Evolutionary conservation across 2,797 vertebrate genomes (phyloP).

Genomic region (Sebastes goodei): DNA sequence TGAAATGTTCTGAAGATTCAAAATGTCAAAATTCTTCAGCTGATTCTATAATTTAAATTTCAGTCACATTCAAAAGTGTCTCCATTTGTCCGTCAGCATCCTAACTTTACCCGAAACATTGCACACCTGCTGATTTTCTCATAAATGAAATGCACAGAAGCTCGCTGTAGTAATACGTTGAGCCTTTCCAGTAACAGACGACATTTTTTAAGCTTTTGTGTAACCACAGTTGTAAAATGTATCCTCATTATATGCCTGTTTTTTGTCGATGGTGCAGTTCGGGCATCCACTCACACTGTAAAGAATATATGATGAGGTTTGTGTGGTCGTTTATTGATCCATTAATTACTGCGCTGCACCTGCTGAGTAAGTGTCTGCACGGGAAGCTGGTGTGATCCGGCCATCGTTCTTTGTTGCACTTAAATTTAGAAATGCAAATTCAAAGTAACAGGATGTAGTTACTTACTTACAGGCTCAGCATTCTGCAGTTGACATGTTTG

Average conservation of each 20-base stretch:
- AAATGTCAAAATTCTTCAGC: background rate
- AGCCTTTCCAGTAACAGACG: conserved; percentile 44
- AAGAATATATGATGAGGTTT: conserved; percentile 72
- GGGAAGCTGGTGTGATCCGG: conserved; percentile 34
- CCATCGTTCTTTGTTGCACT: conserved; percentile 11
- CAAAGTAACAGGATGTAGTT: conserved; percentile 47
- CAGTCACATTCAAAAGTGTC: background rate
- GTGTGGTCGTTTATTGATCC: conserved; percentile 75
- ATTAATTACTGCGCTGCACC: conserved; percentile 72
- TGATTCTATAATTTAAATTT: background rate
- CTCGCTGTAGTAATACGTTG: background rate
- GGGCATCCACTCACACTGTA: conserved; percentile 60
- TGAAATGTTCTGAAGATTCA: background rate
- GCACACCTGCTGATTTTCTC: conserved; percentile 3
- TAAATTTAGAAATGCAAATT: conserved; percentile 49
- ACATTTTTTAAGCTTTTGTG: conserved; percentile 50
- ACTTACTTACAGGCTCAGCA: background rate
- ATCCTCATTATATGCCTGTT: conserved; percentile 58
- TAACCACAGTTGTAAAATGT: conserved; percentile 58
- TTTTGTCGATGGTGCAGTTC: conserved; percentile 75
- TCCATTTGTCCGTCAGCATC: background rate
- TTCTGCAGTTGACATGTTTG: conserved; percentile 12
- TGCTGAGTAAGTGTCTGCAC: conserved; percentile 75
- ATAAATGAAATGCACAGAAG: conserved; percentile 5
- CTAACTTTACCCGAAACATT: background rate